A percentile compares a stretch with the other conserved stretches of the same genome.
phyloP scores from a whole-genome alignment of 2,797 vertebrate genomes.

The Gadopsis marmoratus region DNA sequence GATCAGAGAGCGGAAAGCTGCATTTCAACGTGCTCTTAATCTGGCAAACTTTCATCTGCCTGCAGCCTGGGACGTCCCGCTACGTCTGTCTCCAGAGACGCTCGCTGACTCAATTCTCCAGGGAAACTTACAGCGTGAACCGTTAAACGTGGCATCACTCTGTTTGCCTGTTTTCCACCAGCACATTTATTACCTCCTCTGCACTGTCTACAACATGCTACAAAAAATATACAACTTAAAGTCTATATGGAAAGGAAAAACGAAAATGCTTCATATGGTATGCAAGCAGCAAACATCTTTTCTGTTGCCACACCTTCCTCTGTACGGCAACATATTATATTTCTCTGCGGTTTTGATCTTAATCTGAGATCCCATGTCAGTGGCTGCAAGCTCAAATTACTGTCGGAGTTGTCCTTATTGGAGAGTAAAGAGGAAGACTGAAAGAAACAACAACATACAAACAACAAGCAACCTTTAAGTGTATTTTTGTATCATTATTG shows the following conservation, averaged over 20 bases:
- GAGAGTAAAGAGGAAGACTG: slow-evolving; percentile 1
- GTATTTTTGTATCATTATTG: slow-evolving; percentile 7
- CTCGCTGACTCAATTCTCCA: slow-evolving; percentile 60
- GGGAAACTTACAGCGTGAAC: slow-evolving; percentile 65
- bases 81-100: slow-evolving; percentile 60
- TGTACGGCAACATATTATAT: slow-evolving; percentile 19
- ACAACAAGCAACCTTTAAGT: slow-evolving; percentile 12
- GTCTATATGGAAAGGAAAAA: not conserved
- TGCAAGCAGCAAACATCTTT: not conserved
- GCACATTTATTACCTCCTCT: slow-evolving; percentile 33
- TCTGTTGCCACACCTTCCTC: not conserved
- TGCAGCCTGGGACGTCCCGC: slow-evolving; percentile 57
- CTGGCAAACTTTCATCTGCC: slow-evolving; percentile 48
- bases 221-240: not conserved
- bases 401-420: slow-evolving; percentile 3
- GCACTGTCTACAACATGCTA: not conserved
- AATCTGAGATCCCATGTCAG: slow-evolving; percentile 6
- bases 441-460: slow-evolving; percentile 22
- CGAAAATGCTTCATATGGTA: not conserved
- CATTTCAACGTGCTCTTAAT: slow-evolving; percentile 36
- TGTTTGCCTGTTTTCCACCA: slow-evolving; percentile 48
- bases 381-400: slow-evolving; percentile 36
- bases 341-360: slow-evolving; percentile 32
- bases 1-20: slow-evolving; percentile 37
- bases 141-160: slow-evolving; percentile 57